These are phyloP conservation scores for Rhyacophila brunnea DNA, from an alignment of 1,140 invertebrate species.

Conservation along the genomic window DNA sequence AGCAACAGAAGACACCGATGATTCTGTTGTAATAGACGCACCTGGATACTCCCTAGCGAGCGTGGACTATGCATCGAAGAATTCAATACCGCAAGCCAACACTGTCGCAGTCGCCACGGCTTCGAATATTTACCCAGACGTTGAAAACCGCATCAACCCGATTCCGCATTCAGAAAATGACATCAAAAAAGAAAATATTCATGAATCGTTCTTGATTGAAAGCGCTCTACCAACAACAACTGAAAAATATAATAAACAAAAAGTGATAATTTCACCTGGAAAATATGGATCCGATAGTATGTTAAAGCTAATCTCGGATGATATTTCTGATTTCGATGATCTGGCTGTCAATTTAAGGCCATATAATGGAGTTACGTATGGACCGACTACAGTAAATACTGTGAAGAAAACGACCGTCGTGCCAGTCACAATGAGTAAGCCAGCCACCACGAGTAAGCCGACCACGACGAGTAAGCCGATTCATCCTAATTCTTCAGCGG, in stretches of 20 bases:
- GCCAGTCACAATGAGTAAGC: background rate
- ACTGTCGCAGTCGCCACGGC: constrained; percentile 24
- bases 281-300: constrained; percentile 29
- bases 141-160: constrained; percentile 3
- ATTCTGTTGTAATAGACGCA: background rate
- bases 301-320: constrained; percentile 31
- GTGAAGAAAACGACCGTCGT: constrained; percentile 12
- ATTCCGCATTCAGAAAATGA: constrained; percentile 18
- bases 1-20: background rate
- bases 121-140: constrained; percentile 28
- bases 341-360: constrained; percentile 3
- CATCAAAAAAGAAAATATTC: constrained; percentile 14
- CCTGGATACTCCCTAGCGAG: no score
- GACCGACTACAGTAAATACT: background rate
- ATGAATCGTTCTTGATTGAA: constrained; percentile 27
- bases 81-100: constrained; percentile 4
- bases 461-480: background rate
- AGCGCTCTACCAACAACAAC: constrained; percentile 10
- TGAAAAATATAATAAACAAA: constrained; percentile 17
- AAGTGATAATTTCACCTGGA: constrained; percentile 15
- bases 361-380: no score
- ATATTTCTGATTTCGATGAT: constrained; percentile 30
- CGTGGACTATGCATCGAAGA: background rate
- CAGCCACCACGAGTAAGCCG: constrained; percentile 15
- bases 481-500: constrained; percentile 4